These are phyloP conservation scores for Danaus plexippus DNA, from an alignment of 1,140 invertebrate species.

Conservation along the genomic window DNA sequence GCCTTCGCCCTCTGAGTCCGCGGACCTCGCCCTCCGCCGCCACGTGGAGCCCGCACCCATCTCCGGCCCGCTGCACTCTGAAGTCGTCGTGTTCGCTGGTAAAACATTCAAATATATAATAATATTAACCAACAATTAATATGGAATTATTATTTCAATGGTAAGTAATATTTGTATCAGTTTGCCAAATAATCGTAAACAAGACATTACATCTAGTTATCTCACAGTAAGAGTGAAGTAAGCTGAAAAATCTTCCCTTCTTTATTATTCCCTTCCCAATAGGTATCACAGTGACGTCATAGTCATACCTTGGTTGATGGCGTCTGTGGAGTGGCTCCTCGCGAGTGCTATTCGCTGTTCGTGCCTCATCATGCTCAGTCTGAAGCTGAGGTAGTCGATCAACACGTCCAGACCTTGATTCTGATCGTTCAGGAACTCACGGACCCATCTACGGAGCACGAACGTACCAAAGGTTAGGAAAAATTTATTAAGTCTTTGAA, in stretches of 20 bases:
- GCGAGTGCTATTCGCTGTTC: constrained; percentile 85
- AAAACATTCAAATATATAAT: not conserved
- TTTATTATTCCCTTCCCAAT: too few species aligned
- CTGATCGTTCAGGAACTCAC: constrained; percentile 96
- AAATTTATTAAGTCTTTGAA: not conserved
- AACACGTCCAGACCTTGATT: constrained; percentile 97
- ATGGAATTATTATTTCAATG: too few species aligned
- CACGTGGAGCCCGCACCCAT: constrained; percentile 33
- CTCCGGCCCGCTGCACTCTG: constrained; percentile 50
- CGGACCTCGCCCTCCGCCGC: constrained; percentile 42
- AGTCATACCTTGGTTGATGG: constrained; percentile 61
- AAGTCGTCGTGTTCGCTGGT: constrained; percentile 55
- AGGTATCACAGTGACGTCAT: not conserved
- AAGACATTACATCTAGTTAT: too few species aligned
- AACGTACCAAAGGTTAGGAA: constrained; percentile 4
- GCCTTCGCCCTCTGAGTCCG: constrained; percentile 40
- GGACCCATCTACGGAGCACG: constrained; percentile 86
- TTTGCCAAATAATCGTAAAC: too few species aligned
- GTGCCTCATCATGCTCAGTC: constrained; percentile 92
- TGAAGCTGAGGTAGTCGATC: constrained; percentile 96
- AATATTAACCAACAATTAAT: too few species aligned
- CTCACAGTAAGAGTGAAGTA: too few species aligned
- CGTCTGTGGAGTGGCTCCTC: constrained; percentile 80
- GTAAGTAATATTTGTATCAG: too few species aligned
- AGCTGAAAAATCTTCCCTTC: too few species aligned